Evolutionary conservation across 1,140 invertebrate species (phyloP).

Genomic region (Araneus ventricosus): DNA sequence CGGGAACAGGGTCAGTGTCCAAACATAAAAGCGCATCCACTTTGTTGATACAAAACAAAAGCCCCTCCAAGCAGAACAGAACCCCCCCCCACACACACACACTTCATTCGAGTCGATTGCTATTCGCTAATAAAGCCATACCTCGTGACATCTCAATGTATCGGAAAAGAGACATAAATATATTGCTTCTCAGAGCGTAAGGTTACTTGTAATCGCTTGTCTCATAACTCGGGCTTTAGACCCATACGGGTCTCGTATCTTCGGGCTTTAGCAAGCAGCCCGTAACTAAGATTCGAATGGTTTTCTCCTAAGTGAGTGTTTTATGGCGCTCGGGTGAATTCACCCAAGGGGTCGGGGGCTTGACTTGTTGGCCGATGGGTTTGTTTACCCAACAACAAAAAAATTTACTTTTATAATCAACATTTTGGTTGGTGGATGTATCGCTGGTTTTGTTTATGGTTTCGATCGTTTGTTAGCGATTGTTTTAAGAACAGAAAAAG

Average conservation of each 20-base stretch:
- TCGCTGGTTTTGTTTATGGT: background rate
- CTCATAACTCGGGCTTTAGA: constrained; percentile 50
- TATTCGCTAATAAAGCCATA: constrained; percentile 42
- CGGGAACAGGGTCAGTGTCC: background rate
- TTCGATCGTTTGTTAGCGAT: too few relatives aligned
- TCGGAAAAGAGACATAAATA: constrained; percentile 52
- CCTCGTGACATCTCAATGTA: constrained; percentile 42
- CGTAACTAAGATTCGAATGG: constrained; percentile 43
- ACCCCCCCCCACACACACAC: background rate
- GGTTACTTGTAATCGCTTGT: constrained; percentile 9
- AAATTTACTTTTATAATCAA: background rate
- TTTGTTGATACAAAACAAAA: background rate
- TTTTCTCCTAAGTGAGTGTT: constrained; percentile 5
- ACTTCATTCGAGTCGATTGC: constrained; percentile 16
- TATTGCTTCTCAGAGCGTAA: constrained; percentile 42
- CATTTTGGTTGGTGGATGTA: background rate
- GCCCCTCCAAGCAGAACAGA: background rate
- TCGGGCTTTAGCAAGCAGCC: background rate
- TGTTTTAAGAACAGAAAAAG: too few relatives aligned
- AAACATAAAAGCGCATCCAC: constrained; percentile 37
- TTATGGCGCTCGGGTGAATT: constrained; percentile 35
- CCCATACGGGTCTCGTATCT: constrained; percentile 14
- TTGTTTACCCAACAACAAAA: background rate
- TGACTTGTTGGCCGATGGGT: background rate
- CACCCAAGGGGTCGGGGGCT: background rate